Evolutionary conservation across 2,888 invertebrate genomes (phyloP).

Genomic region (Alloscopus bannaensis): DNA sequence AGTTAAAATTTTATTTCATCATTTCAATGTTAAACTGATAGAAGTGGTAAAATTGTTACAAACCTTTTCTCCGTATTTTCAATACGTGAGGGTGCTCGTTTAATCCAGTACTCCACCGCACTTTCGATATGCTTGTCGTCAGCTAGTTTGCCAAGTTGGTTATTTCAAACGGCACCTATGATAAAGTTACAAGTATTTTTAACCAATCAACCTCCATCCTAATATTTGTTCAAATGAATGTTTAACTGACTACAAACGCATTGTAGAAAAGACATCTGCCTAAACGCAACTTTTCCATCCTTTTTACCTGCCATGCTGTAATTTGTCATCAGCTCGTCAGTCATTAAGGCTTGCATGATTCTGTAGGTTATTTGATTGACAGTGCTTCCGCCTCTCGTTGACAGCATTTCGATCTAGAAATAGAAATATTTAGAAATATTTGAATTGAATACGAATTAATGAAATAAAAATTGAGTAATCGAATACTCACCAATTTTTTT

Average conservation of each 20-base stretch:
- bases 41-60: no score
- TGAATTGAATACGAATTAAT: no score
- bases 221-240: neutral
- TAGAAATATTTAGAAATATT: no score
- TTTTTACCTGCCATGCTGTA: constrained; percentile 20
- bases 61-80: no score
- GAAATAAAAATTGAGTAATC: no score
- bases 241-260: constrained; percentile 13
- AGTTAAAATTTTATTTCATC: no score
- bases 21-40: no score
- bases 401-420: neutral
- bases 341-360: constrained; percentile 20
- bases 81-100: neutral
- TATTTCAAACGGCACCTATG: neutral
- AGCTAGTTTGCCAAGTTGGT: no score
- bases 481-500: no score
- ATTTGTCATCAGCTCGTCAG: neutral
- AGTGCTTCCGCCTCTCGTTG: constrained; percentile 19
- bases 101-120: neutral
- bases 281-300: neutral
- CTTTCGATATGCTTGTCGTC: neutral
- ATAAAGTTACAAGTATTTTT: neutral
- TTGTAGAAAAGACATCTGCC: neutral
- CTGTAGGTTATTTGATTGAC: constrained; percentile 4
- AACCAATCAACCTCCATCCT: no score